These are phyloP conservation scores for Acrocephalus arundinaceus DNA, from an alignment of 2,113 vertebrate genomes.

Conservation along the genomic window DNA sequence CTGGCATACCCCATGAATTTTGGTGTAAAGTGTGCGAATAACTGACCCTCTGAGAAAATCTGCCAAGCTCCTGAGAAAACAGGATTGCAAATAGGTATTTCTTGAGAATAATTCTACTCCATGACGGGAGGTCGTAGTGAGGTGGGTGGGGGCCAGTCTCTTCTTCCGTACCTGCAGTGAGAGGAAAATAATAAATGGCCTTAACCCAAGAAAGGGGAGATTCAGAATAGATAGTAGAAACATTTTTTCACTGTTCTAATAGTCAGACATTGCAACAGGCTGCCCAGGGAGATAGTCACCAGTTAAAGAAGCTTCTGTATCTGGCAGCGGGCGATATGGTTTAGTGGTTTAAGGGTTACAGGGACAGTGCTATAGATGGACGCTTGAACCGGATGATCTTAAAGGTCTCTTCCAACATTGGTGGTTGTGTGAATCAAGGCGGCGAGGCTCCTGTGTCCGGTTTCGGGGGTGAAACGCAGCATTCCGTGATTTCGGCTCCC, in stretches of 20 bases:
- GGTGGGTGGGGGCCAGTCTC: no score
- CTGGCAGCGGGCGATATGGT: background rate
- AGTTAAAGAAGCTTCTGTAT: background rate
- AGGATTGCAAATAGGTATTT: rapidly evolving
- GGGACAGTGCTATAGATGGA: background rate
- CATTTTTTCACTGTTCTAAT: background rate
- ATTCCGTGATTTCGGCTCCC: no score
- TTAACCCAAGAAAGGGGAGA: background rate
- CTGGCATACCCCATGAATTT: rapidly evolving
- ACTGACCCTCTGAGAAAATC: background rate
- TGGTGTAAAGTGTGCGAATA: rapidly evolving
- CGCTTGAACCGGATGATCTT: background rate
- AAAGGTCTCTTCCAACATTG: background rate
- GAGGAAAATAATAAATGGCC: background rate
- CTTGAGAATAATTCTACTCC: background rate
- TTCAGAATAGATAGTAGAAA: background rate
- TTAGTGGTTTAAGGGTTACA: background rate
- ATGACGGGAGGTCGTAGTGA: rapidly evolving
- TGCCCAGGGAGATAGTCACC: background rate
- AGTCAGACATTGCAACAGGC: background rate
- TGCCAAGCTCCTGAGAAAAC: rapidly evolving
- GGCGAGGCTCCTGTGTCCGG: background rate
- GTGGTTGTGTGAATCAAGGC: background rate
- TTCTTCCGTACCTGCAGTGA: background rate
- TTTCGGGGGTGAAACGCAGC: background rate